Evolutionary conservation across 2,797 vertebrate species (phyloP), one percentile per base, ranked within the genome.

Genomic region (Synanceia verrucosa): DNA sequence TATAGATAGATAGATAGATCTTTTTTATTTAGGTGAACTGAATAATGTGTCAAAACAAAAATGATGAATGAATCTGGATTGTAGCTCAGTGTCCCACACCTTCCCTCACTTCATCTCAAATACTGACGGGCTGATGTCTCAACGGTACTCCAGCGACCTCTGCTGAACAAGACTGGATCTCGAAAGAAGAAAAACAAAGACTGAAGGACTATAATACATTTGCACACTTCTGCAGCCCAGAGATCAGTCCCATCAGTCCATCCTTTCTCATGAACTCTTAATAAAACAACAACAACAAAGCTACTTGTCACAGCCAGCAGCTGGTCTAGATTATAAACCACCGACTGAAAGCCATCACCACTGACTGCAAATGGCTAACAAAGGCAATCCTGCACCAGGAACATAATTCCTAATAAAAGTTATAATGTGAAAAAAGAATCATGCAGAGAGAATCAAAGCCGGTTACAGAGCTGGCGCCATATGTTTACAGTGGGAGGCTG

Each of bases 111-210:
- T 16, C 16, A 18, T 23, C 4, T 58, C 31, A 33, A 60, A 56
- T 4, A 3, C 55, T 18, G 21, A 29, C 21, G n/a, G 56, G 51
- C 41, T 44, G 33, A 57, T 3, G 6, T 29, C 56, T 75, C 23
- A 9, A 13, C 58, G 60, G 33, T 67, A 47, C 39, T 58, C 1
- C 70, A 83, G 89, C 88, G 87, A 86, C 88, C 89, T 83, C 91
- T 91, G 79, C 65, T 52, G 87, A 75, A 70, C 51, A 70, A 41
- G 1, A 31, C 13, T 2, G 33, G 7, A 66, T 29, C 11, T 9
- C 24, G 12, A 46, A 65, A 14, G 47, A 56, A 26, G 44, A 33
- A 62, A 48, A 63, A 76, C 47, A 70, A 58, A 76, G 76, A 61
- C 58, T 58, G 9, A 37, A 50, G n/a, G 9, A 36, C 5, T 62